Evolutionary conservation across 2,113 vertebrate species (phyloP).

Genomic region (Trematocara unimaculatum): DNA sequence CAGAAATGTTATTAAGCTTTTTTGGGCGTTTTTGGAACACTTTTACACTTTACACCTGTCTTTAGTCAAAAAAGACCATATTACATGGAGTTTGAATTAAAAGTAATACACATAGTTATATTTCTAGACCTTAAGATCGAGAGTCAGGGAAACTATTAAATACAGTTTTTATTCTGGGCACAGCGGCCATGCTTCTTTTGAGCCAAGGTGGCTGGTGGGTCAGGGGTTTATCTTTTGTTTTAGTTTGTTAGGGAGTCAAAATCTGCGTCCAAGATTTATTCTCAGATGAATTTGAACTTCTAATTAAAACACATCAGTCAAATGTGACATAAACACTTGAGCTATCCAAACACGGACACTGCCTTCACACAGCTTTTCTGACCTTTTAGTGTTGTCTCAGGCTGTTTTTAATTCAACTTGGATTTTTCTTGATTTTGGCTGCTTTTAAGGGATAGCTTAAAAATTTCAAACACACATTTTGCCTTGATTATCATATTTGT

Average conservation of each 20-base stretch:
- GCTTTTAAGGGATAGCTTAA: neutral
- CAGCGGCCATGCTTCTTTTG: neutral
- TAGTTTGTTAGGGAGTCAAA: neutral
- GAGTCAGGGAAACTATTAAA: neutral
- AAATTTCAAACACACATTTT: neutral
- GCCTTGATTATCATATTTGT: neutral
- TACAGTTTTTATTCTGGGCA: neutral
- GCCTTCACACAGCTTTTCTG: neutral
- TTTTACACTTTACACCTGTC: neutral
- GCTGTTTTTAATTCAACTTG: neutral
- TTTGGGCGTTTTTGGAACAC: neutral
- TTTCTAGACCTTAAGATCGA: neutral
- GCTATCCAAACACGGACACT: neutral
- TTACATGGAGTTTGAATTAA: neutral
- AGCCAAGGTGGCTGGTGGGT: neutral
- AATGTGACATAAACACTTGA: neutral
- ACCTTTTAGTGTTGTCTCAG: neutral
- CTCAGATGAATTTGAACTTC: neutral
- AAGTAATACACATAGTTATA: neutral
- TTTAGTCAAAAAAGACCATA: neutral
- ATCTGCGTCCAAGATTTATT: neutral
- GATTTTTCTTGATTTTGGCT: neutral
- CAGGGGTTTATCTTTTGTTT: neutral
- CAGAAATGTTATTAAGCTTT: neutral
- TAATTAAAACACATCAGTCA: neutral